A percentile compares a stretch with the other conserved stretches of the same genome.
These are phyloP conservation scores for Atopsyche davidsoni DNA, from an alignment of 1,140 invertebrate species.

Conservation along the genomic window DNA sequence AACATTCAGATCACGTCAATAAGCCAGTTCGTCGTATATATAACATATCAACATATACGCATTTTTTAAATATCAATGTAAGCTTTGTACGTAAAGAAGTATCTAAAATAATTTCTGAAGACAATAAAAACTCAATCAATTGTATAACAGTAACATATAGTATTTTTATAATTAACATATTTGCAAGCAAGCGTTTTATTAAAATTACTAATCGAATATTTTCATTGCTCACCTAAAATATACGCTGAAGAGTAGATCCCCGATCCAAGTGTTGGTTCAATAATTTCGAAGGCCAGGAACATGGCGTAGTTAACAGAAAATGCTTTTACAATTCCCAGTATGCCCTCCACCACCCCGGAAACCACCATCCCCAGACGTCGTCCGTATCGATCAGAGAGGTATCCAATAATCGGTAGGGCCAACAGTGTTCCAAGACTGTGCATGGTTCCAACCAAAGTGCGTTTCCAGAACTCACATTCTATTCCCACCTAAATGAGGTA, in stretches of 20 bases:
- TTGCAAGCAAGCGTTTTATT: too few relatives aligned
- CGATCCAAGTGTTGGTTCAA: constrained; percentile 52
- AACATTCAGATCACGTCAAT: too few relatives aligned
- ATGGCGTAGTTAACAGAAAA: constrained; percentile 60
- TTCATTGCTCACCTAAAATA: constrained; percentile 37
- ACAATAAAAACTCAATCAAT: too few relatives aligned
- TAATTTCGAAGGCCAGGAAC: constrained; percentile 59
- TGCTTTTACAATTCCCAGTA: constrained; percentile 58
- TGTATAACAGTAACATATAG: too few relatives aligned
- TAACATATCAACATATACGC: too few relatives aligned
- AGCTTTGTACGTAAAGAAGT: too few relatives aligned
- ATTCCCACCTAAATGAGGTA: constrained; percentile 42
- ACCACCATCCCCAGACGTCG: constrained; percentile 56
- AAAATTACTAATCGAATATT: too few relatives aligned
- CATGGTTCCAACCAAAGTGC: constrained; percentile 64
- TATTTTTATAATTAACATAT: too few relatives aligned
- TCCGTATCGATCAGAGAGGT: constrained; percentile 60
- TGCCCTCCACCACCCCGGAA: constrained; percentile 50
- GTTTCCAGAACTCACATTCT: constrained; percentile 55
- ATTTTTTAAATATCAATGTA: too few relatives aligned
- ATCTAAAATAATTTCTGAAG: too few relatives aligned
- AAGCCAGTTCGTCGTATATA: background rate
- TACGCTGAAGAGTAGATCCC: constrained; percentile 42
- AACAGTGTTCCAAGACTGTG: constrained; percentile 64
- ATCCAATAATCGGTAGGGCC: constrained; percentile 59